Base-by-base conservation (phyloP, 2,113 vertebrate species). In the Phocoena phocoena region DNA sequence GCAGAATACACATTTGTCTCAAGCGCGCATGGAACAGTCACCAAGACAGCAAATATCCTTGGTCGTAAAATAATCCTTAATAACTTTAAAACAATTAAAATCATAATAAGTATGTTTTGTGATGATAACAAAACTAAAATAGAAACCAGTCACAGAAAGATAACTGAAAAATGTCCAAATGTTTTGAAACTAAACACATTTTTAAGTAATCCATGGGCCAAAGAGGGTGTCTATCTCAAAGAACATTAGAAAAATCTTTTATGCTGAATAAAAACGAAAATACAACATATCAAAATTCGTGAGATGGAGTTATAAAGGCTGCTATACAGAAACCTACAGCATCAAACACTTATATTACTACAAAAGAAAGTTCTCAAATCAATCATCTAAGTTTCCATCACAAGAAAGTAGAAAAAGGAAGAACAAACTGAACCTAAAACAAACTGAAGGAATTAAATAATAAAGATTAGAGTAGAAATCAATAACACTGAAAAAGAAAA, bases 401-500 rank as follows among this genome's bases (percentile, higher is more conserved):
- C 15, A 73, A 90, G 17, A 74, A 68, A 83, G 47, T 58, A 53
- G 62, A 11, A 84, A 83, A 88, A 36, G 13, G 28, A 44, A 79
- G 25, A 50, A 20, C 15, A 65, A 67, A 70, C 7, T 73, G 31
- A 41, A 71, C 28, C 25, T 71, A 86, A 86, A 80, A 20, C n/a
- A 86, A 91, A 47, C 38, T 15, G 5, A 95, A 79, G 47, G 6
- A 95, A 41, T 82, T n/a, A 94, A 90, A 95, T 67, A 83, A 65
- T 76, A 70, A 10, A 60, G 55, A 38, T 53, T 41, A 70, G 55
- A 80, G 31, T 5, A 55, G 5, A 84, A 90, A 81, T 36, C 65
- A 76, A 73, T 65, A 81, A 65, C 28, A 73, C 36, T 92, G n/a
- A 91, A 95, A 95, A 41, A 80, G 36, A 28, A 92, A 92, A 87